Conservation (phyloP, 2,113 vertebrate species). For the Gavialis gangeticus region DNA sequence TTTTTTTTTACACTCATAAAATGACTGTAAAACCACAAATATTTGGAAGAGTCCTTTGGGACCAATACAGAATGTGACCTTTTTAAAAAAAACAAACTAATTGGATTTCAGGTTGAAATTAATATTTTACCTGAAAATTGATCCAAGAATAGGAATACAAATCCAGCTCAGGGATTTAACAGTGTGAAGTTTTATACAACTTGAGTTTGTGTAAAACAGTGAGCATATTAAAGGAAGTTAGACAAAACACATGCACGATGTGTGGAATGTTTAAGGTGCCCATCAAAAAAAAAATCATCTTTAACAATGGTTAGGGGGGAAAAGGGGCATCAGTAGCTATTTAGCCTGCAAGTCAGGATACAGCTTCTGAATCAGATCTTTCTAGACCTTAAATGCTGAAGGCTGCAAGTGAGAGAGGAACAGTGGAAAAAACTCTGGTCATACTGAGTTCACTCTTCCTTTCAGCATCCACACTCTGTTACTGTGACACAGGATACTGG, state of each 20-base stretch:
- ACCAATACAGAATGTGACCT: neutral
- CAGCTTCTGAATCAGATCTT: too few relatives aligned
- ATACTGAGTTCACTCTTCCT: too few relatives aligned
- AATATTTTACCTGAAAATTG: constrained; percentile 21
- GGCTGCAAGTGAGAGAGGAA: too few relatives aligned
- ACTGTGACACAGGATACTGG: too few relatives aligned
- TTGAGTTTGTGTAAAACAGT: neutral
- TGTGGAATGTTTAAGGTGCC: neutral
- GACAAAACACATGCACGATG: neutral
- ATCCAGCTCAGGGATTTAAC: neutral
- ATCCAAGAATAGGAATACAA: constrained; percentile 16
- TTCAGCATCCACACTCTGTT: too few relatives aligned
- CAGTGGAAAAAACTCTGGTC: too few relatives aligned
- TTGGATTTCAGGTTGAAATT: neutral
- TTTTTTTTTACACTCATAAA: constrained; percentile 33
- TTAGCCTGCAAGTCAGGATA: too few relatives aligned
- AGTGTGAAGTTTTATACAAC: neutral
- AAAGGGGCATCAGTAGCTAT: too few relatives aligned
- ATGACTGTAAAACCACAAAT: constrained; percentile 5
- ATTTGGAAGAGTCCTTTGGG: neutral
- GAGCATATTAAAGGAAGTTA: neutral
- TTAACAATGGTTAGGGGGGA: neutral
- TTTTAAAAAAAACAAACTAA: neutral
- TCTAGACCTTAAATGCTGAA: too few relatives aligned
- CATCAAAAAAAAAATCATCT: neutral